A percentile compares a stretch with the other conserved stretches of the same genome.
Evolutionary conservation across 64 coral and sea anemone species (phyloP).

Genomic region (Stichodactyla helianthus): DNA sequence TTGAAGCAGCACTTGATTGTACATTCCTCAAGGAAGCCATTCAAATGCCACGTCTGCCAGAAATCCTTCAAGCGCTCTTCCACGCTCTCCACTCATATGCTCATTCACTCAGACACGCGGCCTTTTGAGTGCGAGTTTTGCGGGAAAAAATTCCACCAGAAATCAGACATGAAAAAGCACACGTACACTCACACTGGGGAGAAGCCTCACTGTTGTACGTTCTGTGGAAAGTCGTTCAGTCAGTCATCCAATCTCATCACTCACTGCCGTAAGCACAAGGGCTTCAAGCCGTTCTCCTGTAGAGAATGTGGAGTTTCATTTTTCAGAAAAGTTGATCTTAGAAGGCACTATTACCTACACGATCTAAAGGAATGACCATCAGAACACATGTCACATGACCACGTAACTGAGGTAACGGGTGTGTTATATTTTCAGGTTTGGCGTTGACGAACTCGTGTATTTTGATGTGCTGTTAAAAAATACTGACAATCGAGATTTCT

Average conservation of each 20-base stretch:
- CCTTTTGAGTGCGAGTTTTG: slow-evolving; percentile 62
- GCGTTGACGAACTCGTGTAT: too few species aligned
- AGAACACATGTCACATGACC: neutral
- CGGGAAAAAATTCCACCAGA: slow-evolving; percentile 63
- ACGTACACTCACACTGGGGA: slow-evolving; percentile 64
- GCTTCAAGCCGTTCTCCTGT: slow-evolving; percentile 66
- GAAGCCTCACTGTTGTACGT: slow-evolving; percentile 43
- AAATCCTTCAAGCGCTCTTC: slow-evolving; percentile 63
- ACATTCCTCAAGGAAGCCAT: slow-evolving; percentile 45
- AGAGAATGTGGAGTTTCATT: slow-evolving; percentile 51
- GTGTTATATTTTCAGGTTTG: too few species aligned
- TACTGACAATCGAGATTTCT: too few species aligned
- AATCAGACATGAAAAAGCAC: slow-evolving; percentile 70
- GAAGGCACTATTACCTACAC: slow-evolving; percentile 46
- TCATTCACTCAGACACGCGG: slow-evolving; percentile 58
- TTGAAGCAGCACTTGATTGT: slow-evolving; percentile 57
- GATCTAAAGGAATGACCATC: neutral
- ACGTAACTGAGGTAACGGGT: too few species aligned
- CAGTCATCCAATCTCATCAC: slow-evolving; percentile 73
- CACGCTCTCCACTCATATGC: slow-evolving; percentile 56
- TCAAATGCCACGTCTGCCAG: slow-evolving; percentile 33
- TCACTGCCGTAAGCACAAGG: slow-evolving; percentile 60
- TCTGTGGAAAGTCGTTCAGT: slow-evolving; percentile 61
- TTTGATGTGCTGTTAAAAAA: too few species aligned
- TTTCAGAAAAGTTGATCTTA: slow-evolving; percentile 56